A percentile compares a stretch with the other conserved stretches of the same genome.
Evolutionary conservation across 2,797 vertebrate genomes (phyloP).

Genomic region (Oceanodroma leucorhoa): DNA sequence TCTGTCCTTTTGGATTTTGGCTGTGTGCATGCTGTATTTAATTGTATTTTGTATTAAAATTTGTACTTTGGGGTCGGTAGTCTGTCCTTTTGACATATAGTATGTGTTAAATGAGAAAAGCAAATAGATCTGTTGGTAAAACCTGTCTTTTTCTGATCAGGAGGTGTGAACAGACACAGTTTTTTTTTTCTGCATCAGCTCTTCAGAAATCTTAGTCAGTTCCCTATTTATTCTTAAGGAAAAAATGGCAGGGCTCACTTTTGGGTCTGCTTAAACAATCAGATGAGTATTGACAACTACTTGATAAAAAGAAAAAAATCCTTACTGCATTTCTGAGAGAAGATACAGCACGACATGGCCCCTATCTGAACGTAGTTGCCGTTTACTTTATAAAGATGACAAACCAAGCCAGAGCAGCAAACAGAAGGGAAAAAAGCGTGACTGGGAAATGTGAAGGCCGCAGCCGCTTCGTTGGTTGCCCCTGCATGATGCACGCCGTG

Average conservation of each 20-base stretch:
- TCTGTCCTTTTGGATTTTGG: neutral
- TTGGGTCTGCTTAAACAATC: neutral
- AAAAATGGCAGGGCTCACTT: neutral
- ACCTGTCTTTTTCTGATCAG: neutral
- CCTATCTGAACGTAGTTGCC: neutral
- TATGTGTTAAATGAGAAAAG: neutral
- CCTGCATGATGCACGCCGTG: accelerated
- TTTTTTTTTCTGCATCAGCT: neutral
- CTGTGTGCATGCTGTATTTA: neutral
- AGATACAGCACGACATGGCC: neutral
- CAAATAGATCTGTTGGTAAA: neutral
- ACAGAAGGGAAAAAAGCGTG: neutral
- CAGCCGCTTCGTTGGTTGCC: neutral
- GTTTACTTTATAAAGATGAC: neutral
- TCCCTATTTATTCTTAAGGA: neutral
- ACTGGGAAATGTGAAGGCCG: neutral
- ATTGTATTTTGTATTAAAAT: neutral
- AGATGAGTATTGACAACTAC: neutral
- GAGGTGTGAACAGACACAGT: neutral
- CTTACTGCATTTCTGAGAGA: neutral
- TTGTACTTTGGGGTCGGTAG: neutral
- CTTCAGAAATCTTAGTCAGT: neutral
- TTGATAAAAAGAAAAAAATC: neutral
- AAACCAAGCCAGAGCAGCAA: neutral
- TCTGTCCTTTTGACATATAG: neutral